Conservation (phyloP, 1,140 invertebrate species). For the Calycopis cecrops region DNA sequence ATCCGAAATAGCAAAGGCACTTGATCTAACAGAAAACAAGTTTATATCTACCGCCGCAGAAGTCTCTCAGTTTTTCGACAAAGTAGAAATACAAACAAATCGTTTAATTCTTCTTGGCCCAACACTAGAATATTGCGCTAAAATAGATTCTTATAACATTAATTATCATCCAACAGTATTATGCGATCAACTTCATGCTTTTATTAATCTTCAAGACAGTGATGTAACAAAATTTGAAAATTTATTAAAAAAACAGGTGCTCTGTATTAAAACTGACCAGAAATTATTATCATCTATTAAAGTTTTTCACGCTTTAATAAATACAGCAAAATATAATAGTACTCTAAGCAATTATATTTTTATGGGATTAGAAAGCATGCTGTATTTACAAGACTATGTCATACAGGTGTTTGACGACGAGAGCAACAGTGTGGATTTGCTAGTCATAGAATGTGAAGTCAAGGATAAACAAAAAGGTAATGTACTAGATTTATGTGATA, state of each 20-base stretch:
- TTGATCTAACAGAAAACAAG: constrained; percentile 11
- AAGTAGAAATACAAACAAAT: constrained; percentile 4
- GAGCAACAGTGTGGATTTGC: not conserved
- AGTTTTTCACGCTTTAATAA: constrained; percentile 4
- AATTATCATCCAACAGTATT: not conserved
- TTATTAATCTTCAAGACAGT: too few species aligned
- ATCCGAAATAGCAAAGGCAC: constrained; percentile 10
- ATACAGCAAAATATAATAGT: not conserved
- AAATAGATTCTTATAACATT: constrained; percentile 1
- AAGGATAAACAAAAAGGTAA: not conserved
- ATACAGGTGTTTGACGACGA: constrained; percentile 2
- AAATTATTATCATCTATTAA: constrained; percentile 5
- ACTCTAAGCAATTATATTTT: not conserved
- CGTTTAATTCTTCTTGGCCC: constrained; percentile 8
- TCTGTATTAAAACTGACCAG: not conserved
- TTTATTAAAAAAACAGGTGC: constrained; percentile 5
- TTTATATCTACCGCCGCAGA: constrained; percentile 11
- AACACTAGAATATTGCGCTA: constrained; percentile 11
- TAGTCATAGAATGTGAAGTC: constrained; percentile 9
- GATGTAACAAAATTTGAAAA: constrained; percentile 1
- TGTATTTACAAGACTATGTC: constrained; percentile 9
- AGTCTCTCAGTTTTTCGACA: constrained; percentile 9
- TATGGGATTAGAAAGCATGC: constrained; percentile 8
- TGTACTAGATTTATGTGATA: not conserved
- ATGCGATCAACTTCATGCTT: not conserved